Evolutionary conservation across 2,888 invertebrate species (phyloP).

Genomic region (Bibio marci): DNA sequence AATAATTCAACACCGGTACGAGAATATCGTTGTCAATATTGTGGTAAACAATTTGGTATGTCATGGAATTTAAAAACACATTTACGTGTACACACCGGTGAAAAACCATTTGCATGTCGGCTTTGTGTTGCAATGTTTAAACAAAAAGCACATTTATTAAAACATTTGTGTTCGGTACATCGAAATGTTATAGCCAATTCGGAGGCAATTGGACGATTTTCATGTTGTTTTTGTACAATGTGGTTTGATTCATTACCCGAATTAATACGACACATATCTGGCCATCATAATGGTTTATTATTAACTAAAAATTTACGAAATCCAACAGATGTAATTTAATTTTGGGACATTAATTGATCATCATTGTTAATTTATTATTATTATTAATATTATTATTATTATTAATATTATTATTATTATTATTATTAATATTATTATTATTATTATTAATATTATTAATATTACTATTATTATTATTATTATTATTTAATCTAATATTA

Average conservation of each 20-base stretch:
- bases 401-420: no score
- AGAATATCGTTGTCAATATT: constrained; percentile 76
- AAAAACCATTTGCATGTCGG: constrained; percentile 78
- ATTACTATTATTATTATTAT: no score
- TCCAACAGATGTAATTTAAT: no score
- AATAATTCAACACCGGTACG: constrained; percentile 38
- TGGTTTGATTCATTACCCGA: constrained; percentile 76
- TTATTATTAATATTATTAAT: no score
- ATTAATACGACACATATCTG: constrained; percentile 70
- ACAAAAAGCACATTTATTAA: constrained; percentile 73
- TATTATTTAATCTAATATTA: no score
- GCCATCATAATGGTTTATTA: constrained; percentile 73
- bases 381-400: no score
- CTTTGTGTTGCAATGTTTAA: constrained; percentile 84
- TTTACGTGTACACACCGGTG: constrained; percentile 72
- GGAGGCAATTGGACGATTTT: constrained; percentile 59
- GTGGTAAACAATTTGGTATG: constrained; percentile 84
- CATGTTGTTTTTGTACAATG: constrained; percentile 76
- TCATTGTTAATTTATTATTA: no score
- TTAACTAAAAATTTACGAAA: constrained; percentile 77
- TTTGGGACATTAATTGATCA: no score
- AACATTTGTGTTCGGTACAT: constrained; percentile 78
- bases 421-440: no score
- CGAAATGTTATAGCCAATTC: constrained; percentile 73
- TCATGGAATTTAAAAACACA: constrained; percentile 86